Base-by-base conservation (phyloP, 2,888 invertebrate species). In the Lomographa bimaculata region DNA sequence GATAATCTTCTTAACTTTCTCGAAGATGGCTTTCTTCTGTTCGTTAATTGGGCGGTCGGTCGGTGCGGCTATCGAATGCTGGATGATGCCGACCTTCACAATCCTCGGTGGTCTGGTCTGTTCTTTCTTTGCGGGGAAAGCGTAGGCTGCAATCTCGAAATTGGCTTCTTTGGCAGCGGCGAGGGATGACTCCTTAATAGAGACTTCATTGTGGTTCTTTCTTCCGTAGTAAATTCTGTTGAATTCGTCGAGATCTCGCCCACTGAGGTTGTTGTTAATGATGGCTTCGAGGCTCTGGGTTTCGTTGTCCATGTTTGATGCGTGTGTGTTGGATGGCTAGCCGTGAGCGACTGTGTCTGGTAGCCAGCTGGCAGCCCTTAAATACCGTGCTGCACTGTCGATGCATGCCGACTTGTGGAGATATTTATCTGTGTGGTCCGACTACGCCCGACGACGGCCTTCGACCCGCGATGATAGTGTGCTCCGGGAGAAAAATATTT, bases 61-160 rank as follows among this genome's bases (percentile, higher is more conserved):
- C 0, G 96, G 93, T 5, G 93, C 70, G 0, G 94, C 96, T 29
- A 96, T 95, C 33, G 94, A 91, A 72, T 98, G 95, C 80, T 99
- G 99, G 55, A 99, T 94, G 18, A 96, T 84, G 2, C 96, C 99
- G 4, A 98, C 93, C 50, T 96, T 92, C 1, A 98, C 96, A 20
- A 95, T 78, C 41, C 95, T 91, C 0, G 95, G 93, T 0, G 92
- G 79, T 26, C 97, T 90, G 7, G 89, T 87, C 30, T 84, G 80
- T 50, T 89, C 87, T 41, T 78, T 72, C 38, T 86, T 85, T 1
- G 87, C 87, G 0, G 86, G 89, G 59, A 89, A 89, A 0, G 77
- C 77, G 44, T 87, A 89, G 0, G 84, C 81, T 2, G 87, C 82
- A 20, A 89, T 71, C 46, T 89, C 89, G 37, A 89, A 93, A 52